Percentiles rank a stretch among this genome's conserved stretches.
Evolutionary conservation across 2,797 vertebrate species (phyloP).

Genomic region (Pipistrellus kuhlii): DNA sequence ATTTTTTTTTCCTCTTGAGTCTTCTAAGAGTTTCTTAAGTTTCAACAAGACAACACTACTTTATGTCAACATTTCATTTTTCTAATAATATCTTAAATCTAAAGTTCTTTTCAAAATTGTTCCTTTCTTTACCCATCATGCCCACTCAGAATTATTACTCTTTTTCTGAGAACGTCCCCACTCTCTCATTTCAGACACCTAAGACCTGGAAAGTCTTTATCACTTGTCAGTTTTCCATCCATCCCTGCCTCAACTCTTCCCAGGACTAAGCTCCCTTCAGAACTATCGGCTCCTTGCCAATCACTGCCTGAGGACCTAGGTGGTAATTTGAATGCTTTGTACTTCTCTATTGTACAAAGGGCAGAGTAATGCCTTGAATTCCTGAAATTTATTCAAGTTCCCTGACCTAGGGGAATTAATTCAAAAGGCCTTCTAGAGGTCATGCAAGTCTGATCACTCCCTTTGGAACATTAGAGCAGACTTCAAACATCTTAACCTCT

Average conservation of each 20-base stretch:
- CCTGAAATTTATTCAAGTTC: constrained; percentile 45
- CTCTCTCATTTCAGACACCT: not conserved
- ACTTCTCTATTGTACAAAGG: not conserved
- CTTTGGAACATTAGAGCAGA: constrained; percentile 33
- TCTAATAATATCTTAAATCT: not conserved
- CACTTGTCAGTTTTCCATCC: not conserved
- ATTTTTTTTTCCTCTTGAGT: constrained; percentile 27
- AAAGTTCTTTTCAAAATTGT: constrained; percentile 36
- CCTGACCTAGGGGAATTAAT: constrained; percentile 52
- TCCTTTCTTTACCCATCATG: not conserved
- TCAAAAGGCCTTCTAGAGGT: constrained; percentile 33
- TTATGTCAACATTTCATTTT: not conserved
- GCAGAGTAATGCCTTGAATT: constrained; percentile 20
- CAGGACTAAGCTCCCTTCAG: not conserved
- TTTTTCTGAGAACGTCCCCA: not conserved
- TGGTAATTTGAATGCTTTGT: not conserved
- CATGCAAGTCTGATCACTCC: constrained; percentile 6
- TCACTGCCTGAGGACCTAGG: not conserved
- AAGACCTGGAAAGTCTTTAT: not conserved
- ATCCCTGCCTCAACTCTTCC: not conserved
- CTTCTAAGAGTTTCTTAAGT: constrained; percentile 37
- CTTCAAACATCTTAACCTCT: constrained; percentile 37
- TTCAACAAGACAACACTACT: constrained; percentile 8
- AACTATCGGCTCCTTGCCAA: not conserved
- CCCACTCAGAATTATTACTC: not conserved